Evolutionary conservation across 2,888 invertebrate genomes (phyloP), one percentile per base, ranked within the genome.

Genomic region (Plagodis pulveraria): DNA sequence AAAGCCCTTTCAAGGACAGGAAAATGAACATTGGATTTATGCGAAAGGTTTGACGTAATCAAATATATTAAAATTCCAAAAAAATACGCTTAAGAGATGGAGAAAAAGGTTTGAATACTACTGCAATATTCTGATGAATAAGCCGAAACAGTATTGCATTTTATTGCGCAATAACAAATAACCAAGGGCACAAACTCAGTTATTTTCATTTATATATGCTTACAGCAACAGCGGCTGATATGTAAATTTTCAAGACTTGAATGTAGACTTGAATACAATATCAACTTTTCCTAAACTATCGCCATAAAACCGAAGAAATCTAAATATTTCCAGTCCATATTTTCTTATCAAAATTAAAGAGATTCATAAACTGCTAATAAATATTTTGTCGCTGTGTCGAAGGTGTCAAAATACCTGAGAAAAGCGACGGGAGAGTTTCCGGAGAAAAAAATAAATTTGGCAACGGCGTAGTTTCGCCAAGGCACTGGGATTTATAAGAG

Each of bases 331-430:
- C 48, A 48, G 35, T 44, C 56, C 35, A 60, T 60, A 55, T 50
- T 58, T 47, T 33, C 55, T 56, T 47, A 12, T 50, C 58, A 47
- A 57, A 62, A 50, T 52, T 60, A 56, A 55, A 58, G 48, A 56
- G 58, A 63, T 62, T 64, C 56, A 56, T 63, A 65, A 70, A 57
- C 58, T 63, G 62, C 65, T 67, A 68, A 66, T 70, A 70, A 66
- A 68, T 68, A 66, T 68, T 70, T 67, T 63, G 66, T 52, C 56
- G 62, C 61, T 56, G 61, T 56, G 52, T 63, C 56, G 54, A 62
- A 67, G 63, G 62, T 68, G 65, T 64, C 65, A 63, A 58, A 62
- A 54, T 49, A 58, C 56, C 62, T 55, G 58, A 56, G 43, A 44
- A 41, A 12, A 61, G 55, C 35, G 40, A 38, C 49, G 56, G 54